Percentiles rank a stretch among this genome's conserved stretches.
Conservation (phyloP, 2,888 invertebrate species). For the Isoperla grammatica region DNA sequence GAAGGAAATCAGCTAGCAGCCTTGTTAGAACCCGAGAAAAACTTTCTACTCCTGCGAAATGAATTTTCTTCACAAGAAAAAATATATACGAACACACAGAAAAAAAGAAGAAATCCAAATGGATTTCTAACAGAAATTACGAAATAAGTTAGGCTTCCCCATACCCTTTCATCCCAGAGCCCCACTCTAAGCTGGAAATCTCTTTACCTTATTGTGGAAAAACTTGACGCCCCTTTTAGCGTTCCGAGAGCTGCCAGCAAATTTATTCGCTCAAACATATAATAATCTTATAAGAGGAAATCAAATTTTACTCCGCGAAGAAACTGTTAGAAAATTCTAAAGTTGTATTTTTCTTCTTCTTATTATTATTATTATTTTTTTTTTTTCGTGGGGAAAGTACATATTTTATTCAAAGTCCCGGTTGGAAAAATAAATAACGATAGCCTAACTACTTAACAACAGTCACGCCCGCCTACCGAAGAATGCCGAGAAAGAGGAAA, state of each 20-base stretch:
- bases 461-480: too few species aligned
- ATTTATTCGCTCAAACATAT: constrained; percentile 5
- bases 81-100: constrained; percentile 1
- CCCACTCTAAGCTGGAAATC: background rate
- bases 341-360: too few species aligned
- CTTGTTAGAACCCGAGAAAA: constrained; percentile 1
- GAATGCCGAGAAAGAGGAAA: too few species aligned
- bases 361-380: too few species aligned
- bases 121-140: constrained; percentile 11
- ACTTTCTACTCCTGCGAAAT: constrained; percentile 1
- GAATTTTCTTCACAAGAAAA: constrained; percentile 5
- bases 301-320: background rate
- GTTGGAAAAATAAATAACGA: too few species aligned
- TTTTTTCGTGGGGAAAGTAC: too few species aligned
- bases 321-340: background rate
- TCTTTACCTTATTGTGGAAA: background rate
- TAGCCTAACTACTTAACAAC: too few species aligned
- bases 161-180: background rate
- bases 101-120: background rate
- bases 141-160: constrained; percentile 8
- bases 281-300: constrained; percentile 3
- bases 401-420: too few species aligned
- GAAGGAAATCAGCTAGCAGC: background rate
- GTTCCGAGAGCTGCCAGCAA: background rate
- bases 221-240: constrained; percentile 1